Conservation (phyloP, 2,888 invertebrate genomes). For the Phyto melanocephala region DNA sequence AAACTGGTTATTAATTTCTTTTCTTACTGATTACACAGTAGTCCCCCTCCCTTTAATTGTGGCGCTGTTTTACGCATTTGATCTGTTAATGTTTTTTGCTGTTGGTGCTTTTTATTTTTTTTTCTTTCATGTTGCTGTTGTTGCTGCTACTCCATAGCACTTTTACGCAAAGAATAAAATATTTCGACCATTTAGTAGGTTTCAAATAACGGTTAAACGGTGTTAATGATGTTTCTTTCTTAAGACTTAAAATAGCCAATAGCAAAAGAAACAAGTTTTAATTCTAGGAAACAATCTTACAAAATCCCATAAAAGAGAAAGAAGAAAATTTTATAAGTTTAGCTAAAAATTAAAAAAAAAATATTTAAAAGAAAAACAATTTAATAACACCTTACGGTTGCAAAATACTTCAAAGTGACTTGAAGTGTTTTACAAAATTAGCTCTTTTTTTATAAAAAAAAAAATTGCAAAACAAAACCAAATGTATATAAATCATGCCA, state of each 20-base stretch:
- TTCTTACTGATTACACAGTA: neutral
- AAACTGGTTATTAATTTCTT: neutral
- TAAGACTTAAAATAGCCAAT: neutral
- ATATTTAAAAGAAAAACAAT: too few species aligned
- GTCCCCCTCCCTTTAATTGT: neutral
- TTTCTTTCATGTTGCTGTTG: neutral
- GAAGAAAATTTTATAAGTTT: too few species aligned
- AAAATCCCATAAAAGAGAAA: neutral
- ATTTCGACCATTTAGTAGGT: slow-evolving; percentile 68
- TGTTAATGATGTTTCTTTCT: slow-evolving; percentile 70
- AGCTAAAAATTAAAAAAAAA: too few species aligned
- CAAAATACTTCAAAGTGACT: too few species aligned
- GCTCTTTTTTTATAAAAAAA: too few species aligned
- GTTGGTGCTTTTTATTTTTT: neutral
- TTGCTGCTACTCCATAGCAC: neutral
- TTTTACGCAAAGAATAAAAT: neutral
- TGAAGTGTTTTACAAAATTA: too few species aligned
- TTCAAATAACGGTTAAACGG: slow-evolving; percentile 74
- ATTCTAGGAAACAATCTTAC: neutral
- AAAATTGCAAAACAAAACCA: too few species aligned
- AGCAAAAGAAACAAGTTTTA: neutral
- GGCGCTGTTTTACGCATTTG: neutral
- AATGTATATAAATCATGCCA: too few species aligned
- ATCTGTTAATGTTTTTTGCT: neutral
- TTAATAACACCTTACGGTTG: too few species aligned